Percentiles rank a stretch among this genome's conserved stretches.
phyloP scores from a whole-genome alignment of 2,113 vertebrate genomes.

The Aramus guarauna region DNA sequence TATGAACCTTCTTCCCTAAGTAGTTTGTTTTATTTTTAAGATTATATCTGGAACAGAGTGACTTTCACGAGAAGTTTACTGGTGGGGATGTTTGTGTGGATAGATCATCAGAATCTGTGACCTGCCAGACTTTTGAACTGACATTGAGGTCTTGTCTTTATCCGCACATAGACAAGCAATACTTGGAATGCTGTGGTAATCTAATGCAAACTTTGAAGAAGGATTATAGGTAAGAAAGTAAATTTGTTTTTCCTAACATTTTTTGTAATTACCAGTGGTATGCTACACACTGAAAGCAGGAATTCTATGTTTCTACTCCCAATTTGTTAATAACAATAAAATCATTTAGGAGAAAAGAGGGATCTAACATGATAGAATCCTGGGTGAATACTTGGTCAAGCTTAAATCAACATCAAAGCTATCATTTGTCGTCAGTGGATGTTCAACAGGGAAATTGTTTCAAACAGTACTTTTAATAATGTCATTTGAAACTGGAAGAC shows the following conservation, averaged over 20 bases:
- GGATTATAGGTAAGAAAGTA: conserved; percentile 86
- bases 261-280: background rate
- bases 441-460: background rate
- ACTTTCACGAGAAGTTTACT: conserved; percentile 91
- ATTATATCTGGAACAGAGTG: conserved; percentile 92
- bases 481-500: background rate
- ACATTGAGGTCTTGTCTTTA: conserved; percentile 94
- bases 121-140: conserved; percentile 95
- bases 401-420: background rate
- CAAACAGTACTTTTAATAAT: background rate
- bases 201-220: conserved; percentile 95
- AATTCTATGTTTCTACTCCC: background rate
- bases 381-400: background rate
- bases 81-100: conserved; percentile 88
- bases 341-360: background rate
- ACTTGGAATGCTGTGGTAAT: conserved; percentile 94
- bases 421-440: background rate
- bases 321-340: background rate
- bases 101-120: conserved; percentile 94
- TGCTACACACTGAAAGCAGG: background rate
- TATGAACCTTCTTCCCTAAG: background rate
- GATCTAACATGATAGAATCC: background rate
- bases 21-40: conserved; percentile 68
- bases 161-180: conserved; percentile 92
- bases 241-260: background rate